Base-by-base conservation (phyloP, 2,113 vertebrate genomes). In the Bolborhynchus lineola region DNA sequence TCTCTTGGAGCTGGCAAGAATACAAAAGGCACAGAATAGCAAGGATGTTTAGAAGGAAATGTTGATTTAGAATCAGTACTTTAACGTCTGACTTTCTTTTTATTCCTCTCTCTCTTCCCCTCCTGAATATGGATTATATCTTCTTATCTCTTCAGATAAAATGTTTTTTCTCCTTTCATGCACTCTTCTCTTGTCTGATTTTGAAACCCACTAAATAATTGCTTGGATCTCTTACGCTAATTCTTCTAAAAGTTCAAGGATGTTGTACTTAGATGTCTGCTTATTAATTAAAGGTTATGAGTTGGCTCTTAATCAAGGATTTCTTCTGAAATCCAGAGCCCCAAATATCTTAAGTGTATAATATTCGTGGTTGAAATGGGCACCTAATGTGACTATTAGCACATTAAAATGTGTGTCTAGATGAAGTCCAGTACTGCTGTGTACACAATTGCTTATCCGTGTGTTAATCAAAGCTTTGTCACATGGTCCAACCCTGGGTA, bases 261-360 rank as follows among this genome's bases (percentile, higher is more conserved):
- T 96, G 83, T 97, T 96, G 94, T 98, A 94, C 93, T 97, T 96
- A 88, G 93, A 93, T 97, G 93, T 97, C 96, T 97, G 93, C 91
- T 97, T 97, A 97, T 98, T 98, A 97, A 98, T 97, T 92, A 98
- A 97, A 98, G 95, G 97, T 98, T 98, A 96, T 92, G 71, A 93
- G 79, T 90, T 94, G 96, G 59, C 81, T 94, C 80, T 94, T 98
- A 97, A 97, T 98, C 97, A 98, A 96, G 82, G 65, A 78, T 96
- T 94, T 97, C 74, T 82, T 90, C 72, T 92, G 90, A 88, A 93
- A 97, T 96, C 78, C 82, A 65, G 39, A 92, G 82, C 42, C 72
- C 49, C 23, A 76, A 37, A 84, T 53, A 70, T 42, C 6, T 62
- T 71, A 85, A 91, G 53, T 92, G 82, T 86, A 55, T 31, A 74